Conservation (phyloP, 1,140 invertebrate species). For the Bombus difficillimus region DNA sequence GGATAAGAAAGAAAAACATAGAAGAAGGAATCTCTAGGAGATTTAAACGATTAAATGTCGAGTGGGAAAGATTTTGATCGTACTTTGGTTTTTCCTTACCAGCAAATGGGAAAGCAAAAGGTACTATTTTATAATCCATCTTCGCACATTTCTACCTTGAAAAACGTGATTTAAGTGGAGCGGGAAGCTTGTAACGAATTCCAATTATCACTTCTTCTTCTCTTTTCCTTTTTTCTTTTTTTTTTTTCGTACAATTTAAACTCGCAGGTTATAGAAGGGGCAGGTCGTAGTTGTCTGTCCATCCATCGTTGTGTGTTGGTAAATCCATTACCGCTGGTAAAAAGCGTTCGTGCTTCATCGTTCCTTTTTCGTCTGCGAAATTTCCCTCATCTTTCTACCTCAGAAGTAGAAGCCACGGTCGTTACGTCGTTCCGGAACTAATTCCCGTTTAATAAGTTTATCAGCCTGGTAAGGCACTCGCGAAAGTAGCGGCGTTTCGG, state of each 20-base stretch:
- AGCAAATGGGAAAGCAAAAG: neutral
- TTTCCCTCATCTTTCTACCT: neutral
- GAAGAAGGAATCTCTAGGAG: too few relatives aligned
- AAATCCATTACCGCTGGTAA: conserved; percentile 12
- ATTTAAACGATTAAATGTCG: too few relatives aligned
- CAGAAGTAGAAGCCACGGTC: neutral
- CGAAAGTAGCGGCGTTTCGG: conserved; percentile 6
- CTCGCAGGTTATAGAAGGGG: neutral
- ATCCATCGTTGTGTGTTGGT: neutral
- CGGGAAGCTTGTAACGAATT: neutral
- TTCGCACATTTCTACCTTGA: neutral
- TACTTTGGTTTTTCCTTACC: neutral
- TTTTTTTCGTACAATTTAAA: conserved; percentile 2
- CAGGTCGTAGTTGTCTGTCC: neutral
- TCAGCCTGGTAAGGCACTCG: neutral
- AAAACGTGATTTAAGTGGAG: neutral
- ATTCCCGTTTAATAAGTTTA: conserved; percentile 31
- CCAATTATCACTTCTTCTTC: neutral
- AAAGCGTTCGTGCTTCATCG: neutral
- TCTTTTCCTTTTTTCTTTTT: neutral
- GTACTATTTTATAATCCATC: neutral
- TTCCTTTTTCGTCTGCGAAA: neutral
- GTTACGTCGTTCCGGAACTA: conserved; percentile 4
- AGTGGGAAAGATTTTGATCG: neutral
- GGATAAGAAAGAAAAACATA: too few relatives aligned